Evolutionary conservation across 2,888 invertebrate species (phyloP).

Genomic region (Phytoseiulus persimilis): DNA sequence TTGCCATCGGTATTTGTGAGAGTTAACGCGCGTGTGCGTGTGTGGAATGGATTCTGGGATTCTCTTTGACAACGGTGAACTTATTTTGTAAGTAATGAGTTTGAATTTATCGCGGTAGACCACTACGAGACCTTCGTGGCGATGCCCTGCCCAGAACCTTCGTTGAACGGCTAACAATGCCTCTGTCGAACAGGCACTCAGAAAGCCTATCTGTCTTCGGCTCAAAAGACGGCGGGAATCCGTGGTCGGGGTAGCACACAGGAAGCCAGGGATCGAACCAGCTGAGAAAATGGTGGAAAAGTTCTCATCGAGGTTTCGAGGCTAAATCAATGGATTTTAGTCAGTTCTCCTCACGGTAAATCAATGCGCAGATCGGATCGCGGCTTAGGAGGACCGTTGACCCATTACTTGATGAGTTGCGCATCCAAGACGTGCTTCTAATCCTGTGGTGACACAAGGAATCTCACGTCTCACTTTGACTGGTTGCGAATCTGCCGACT

Average conservation of each 20-base stretch:
- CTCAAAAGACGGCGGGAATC: neutral
- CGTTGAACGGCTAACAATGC: neutral
- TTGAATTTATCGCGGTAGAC: neutral
- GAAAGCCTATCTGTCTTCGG: neutral
- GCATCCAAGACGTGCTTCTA: too few relatives aligned
- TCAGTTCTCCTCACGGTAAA: too few relatives aligned
- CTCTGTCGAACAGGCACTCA: neutral
- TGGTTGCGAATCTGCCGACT: too few relatives aligned
- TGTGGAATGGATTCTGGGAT: neutral
- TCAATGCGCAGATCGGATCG: too few relatives aligned
- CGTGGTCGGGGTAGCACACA: neutral
- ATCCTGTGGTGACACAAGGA: too few relatives aligned
- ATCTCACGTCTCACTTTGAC: too few relatives aligned
- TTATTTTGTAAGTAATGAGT: neutral
- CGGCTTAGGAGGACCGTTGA: too few relatives aligned
- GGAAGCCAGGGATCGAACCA: neutral
- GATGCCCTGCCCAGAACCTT: conserved; percentile 5
- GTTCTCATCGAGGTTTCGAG: neutral
- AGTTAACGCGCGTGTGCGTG: neutral
- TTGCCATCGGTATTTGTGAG: neutral
- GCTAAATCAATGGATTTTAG: neutral
- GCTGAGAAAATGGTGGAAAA: neutral
- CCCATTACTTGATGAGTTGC: too few relatives aligned
- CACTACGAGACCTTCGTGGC: neutral
- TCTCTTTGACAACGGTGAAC: neutral